Percentiles rank a stretch among this genome's conserved stretches.
Conservation (phyloP, 2,797 vertebrate species). For the Acipenser ruthenus region DNA sequence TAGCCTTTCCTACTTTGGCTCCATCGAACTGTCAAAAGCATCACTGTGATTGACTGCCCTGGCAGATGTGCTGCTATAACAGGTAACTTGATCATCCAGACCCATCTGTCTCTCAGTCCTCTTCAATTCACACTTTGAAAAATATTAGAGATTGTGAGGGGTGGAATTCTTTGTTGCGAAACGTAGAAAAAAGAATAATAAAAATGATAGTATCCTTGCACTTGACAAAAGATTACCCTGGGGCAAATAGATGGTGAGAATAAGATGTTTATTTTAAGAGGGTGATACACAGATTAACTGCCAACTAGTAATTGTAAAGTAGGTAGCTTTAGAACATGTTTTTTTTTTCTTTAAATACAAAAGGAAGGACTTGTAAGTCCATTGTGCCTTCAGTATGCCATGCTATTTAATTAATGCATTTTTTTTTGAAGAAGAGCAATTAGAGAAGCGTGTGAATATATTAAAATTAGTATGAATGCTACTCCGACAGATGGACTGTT, state of each 20-base stretch:
- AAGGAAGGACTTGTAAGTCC: constrained; percentile 22
- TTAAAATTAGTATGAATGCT: constrained; percentile 37
- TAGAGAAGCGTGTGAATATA: constrained; percentile 45
- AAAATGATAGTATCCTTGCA: constrained; percentile 37
- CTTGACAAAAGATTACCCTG: constrained; percentile 43
- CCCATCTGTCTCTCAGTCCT: constrained; percentile 85
- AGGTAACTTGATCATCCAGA: constrained; percentile 87
- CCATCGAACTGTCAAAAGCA: constrained; percentile 80
- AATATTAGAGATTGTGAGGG: constrained; percentile 70
- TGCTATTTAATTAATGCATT: constrained; percentile 24
- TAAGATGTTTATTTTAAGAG: constrained; percentile 17
- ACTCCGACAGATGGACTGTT: constrained; percentile 72
- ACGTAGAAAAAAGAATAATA: no score
- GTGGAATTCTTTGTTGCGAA: constrained; percentile 45
- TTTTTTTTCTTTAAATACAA: constrained; percentile 24
- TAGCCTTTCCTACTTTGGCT: constrained; percentile 64
- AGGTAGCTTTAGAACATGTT: constrained; percentile 25
- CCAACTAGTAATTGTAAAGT: constrained; percentile 34
- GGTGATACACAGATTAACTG: constrained; percentile 29
- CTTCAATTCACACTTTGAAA: constrained; percentile 84
- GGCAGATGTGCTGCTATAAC: constrained; percentile 86
- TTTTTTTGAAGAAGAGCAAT: constrained; percentile 40
- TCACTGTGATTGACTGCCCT: constrained; percentile 83
- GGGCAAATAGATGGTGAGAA: constrained; percentile 36
- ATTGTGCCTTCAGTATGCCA: constrained; percentile 32